Conservation (phyloP, 2,888 invertebrate genomes). For the Portevinia maculata region DNA sequence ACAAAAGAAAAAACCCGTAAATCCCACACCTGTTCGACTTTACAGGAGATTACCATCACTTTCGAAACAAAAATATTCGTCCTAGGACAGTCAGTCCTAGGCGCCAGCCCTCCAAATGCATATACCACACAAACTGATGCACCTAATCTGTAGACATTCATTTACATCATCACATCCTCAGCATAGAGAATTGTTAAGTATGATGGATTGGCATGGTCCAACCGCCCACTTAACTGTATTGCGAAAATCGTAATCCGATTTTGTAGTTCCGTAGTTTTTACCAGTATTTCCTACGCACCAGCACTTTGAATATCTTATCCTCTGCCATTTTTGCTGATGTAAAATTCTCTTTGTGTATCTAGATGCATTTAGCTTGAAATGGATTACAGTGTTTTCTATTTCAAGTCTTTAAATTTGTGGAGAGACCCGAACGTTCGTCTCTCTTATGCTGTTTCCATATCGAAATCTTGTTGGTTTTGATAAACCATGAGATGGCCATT, state of each 20-base stretch:
- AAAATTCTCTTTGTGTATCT: not conserved
- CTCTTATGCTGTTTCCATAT: too few species aligned
- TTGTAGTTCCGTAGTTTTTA: not conserved
- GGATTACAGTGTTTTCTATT: not conserved
- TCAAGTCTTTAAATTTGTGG: not conserved
- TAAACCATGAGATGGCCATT: too few species aligned
- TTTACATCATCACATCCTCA: not conserved
- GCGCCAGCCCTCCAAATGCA: not conserved
- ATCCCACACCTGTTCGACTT: too few species aligned
- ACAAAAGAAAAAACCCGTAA: too few species aligned
- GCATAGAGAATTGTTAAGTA: not conserved
- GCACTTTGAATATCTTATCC: not conserved
- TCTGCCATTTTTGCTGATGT: not conserved
- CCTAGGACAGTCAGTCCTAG: not conserved
- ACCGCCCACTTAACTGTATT: not conserved
- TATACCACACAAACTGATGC: not conserved
- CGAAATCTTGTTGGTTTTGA: too few species aligned
- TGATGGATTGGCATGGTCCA: not conserved
- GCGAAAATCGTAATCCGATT: not conserved
- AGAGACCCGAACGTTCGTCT: too few species aligned
- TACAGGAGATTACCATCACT: too few species aligned
- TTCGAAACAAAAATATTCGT: not conserved
- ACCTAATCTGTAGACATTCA: not conserved
- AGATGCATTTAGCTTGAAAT: not conserved
- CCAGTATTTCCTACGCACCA: not conserved